phyloP scores from a whole-genome alignment of 2,888 invertebrate species.

The Syrista parreyssii region DNA sequence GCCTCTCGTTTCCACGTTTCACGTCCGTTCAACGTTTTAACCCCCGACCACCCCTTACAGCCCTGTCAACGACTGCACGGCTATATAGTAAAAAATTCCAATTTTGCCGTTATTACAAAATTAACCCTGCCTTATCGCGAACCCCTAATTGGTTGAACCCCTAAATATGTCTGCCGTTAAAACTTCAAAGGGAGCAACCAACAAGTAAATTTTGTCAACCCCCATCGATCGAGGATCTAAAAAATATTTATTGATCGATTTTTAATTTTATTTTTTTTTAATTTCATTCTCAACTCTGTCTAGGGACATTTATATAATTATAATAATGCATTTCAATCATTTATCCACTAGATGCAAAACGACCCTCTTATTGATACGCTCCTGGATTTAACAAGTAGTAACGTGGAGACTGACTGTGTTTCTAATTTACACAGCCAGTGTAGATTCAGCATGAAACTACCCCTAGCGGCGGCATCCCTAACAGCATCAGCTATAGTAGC shows the following conservation, averaged over 20 bases:
- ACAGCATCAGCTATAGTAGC: not conserved
- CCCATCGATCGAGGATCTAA: not conserved
- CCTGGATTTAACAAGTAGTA: not conserved
- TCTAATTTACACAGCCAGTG: slow-evolving; percentile 1
- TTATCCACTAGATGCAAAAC: not conserved
- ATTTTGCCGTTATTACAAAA: not conserved
- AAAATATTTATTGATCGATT: not conserved
- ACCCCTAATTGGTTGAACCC: too few relatives aligned
- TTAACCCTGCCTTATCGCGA: not conserved
- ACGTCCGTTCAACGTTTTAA: not conserved
- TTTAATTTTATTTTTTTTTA: too few relatives aligned
- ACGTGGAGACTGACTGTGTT: not conserved
- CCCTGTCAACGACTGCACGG: not conserved
- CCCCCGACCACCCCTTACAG: not conserved
- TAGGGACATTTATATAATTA: not conserved
- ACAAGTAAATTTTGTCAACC: too few relatives aligned
- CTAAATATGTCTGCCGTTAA: accelerated
- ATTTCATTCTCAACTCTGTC: not conserved
- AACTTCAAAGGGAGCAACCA: too few relatives aligned
- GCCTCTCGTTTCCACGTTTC: not conserved
- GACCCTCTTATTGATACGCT: not conserved
- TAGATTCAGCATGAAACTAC: not conserved
- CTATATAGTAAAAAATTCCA: not conserved
- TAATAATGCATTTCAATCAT: not conserved
- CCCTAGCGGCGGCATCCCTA: not conserved